phyloP scores from a whole-genome alignment of 2,113 vertebrate species.

The Megaleporinus macrocephalus region DNA sequence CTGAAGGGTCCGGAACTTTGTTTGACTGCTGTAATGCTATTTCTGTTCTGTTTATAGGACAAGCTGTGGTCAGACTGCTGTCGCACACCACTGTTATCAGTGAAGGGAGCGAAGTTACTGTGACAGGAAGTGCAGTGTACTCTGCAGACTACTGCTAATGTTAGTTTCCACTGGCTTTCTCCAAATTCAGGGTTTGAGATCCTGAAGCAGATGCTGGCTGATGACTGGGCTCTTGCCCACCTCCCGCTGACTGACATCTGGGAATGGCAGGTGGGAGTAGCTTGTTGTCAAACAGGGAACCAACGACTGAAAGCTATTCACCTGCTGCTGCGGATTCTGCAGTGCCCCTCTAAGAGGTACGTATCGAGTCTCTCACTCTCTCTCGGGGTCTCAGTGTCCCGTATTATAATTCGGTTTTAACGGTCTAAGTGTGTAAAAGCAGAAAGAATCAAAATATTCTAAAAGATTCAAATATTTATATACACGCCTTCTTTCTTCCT shows the following conservation, averaged over 20 bases:
- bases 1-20: background rate
- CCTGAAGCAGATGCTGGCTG: conserved; percentile 93
- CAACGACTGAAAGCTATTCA: conserved; percentile 94
- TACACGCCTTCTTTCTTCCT: background rate
- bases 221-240: conserved; percentile 85
- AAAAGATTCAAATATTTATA: background rate
- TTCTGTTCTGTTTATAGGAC: background rate
- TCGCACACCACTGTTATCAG: background rate
- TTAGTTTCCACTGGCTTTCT: background rate
- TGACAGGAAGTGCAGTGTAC: no score
- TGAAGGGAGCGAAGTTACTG: background rate
- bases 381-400: conserved; percentile 2
- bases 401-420: no score
- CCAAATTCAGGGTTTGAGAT: conserved; percentile 89
- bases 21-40: background rate
- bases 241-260: conserved; percentile 89
- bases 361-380: background rate
- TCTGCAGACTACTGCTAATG: background rate
- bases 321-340: conserved; percentile 87
- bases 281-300: conserved; percentile 91
- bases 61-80: no score
- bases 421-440: background rate
- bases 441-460: background rate
- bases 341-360: conserved; percentile 84
- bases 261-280: conserved; percentile 97